Conservation (phyloP, 2,888 invertebrate genomes). For the Noctua janthe region DNA sequence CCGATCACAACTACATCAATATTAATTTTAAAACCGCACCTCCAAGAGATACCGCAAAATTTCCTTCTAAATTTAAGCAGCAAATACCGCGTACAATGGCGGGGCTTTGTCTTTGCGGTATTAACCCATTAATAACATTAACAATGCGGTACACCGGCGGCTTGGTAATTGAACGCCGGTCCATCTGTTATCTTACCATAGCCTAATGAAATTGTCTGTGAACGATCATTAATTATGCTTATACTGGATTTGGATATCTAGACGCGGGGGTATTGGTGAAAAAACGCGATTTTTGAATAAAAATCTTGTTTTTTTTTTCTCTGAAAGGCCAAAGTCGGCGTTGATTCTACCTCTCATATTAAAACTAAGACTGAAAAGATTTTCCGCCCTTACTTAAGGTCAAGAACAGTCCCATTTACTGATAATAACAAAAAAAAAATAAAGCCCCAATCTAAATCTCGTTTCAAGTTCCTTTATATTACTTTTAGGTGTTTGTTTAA, state of each 20-base stretch:
- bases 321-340: background rate
- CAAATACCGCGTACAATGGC: conserved; percentile 69
- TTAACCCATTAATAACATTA: conserved; percentile 83
- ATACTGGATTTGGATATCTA: conserved; percentile 60
- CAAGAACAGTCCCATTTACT: no score
- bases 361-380: background rate
- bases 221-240: conserved; percentile 79
- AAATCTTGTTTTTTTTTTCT: background rate
- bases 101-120: conserved; percentile 78
- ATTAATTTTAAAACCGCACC: conserved; percentile 70
- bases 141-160: conserved; percentile 79
- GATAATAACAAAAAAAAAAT: background rate
- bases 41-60: conserved; percentile 57
- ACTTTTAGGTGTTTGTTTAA: background rate
- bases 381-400: background rate
- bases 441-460: background rate
- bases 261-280: background rate
- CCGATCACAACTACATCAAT: conserved; percentile 53
- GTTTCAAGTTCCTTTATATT: background rate
- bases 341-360: background rate
- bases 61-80: conserved; percentile 67
- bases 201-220: conserved; percentile 80
- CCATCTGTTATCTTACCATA: conserved; percentile 80
- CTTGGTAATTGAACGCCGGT: conserved; percentile 79
- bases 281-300: background rate